phyloP scores from a whole-genome alignment of 1,140 invertebrate species.

The Yoshiicerus persimilis region DNA sequence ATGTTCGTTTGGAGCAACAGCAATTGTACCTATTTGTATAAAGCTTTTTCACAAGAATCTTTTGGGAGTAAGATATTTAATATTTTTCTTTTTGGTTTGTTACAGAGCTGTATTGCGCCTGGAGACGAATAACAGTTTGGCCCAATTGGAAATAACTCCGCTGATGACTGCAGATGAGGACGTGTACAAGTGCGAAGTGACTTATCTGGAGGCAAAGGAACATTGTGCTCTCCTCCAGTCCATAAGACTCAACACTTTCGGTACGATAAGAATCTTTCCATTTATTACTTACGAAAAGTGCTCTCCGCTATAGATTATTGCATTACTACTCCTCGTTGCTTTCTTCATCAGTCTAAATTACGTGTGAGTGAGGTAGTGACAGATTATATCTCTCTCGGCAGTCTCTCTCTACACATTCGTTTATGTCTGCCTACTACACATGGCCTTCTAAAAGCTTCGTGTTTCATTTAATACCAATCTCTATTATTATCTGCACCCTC shows the following conservation, averaged over 20 bases:
- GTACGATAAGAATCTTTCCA: slow-evolving; percentile 30
- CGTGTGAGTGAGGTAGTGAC: neutral
- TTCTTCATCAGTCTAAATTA: neutral
- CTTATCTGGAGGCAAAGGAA: slow-evolving; percentile 65
- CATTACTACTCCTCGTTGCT: neutral
- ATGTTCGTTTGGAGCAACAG: too few species aligned
- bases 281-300: neutral
- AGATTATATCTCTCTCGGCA: neutral
- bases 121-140: slow-evolving; percentile 63
- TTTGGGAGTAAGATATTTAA: neutral
- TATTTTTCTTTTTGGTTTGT: slow-evolving; percentile 48
- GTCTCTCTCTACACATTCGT: neutral
- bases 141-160: slow-evolving; percentile 67
- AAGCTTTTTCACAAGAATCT: neutral
- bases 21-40: too few species aligned
- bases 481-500: neutral
- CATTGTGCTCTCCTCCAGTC: slow-evolving; percentile 48
- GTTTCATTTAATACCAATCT: neutral
- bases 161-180: slow-evolving; percentile 75
- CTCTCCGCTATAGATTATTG: neutral
- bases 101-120: slow-evolving; percentile 71
- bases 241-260: slow-evolving; percentile 47
- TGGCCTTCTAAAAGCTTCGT: neutral
- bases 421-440: neutral
- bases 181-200: slow-evolving; percentile 81